Base-by-base conservation (phyloP, 2,888 invertebrate genomes). In the Incurvaria masculella region DNA sequence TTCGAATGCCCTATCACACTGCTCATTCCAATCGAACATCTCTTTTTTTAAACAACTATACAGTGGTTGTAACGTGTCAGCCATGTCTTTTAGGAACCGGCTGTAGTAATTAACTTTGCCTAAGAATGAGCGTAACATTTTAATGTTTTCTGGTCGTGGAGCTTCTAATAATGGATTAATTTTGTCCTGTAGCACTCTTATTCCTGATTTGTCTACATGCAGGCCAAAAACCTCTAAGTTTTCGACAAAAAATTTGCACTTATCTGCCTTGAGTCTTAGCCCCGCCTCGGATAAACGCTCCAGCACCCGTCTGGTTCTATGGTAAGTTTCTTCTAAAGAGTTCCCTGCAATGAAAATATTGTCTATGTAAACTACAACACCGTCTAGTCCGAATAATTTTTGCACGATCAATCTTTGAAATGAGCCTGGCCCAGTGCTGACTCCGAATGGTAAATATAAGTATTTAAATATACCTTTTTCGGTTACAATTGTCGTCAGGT, bases 71-170 rank as follows among this genome's bases (percentile, higher is more conserved):
- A 26, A 27, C n/a, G 18, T 21, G 16, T 44, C 27, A 14, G 33
- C 27, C 26, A 44, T 33, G 18, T 27, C 18, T 27, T 26, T 10
- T 21, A 42, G 16, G 21, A 21, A 42, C n/a, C 43, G n/a, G 26
- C 23, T 26, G n/a, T 16, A 43, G 8, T 43, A 26, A 43, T 18
- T 43, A 26, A 43, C 17, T 43, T 43, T 43, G 23, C 43, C 26
- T 10, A 43, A 43, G 33, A 33, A 33, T 14, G 33, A 33, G 14
- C 33, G 33, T 14, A 33, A 33, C 33, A 33, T 33, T 33, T 33
- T 33, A 8, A 33, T 33, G 33, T 33, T 33, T 33, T 33, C 33
- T 33, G 33, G 33, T n/a, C 33, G 8, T 33, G 33, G 33, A 3
- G 14, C 14, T 33, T 8, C 8, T n/a, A 33, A 33, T 33, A 33